Base-by-base conservation (phyloP, 2,888 invertebrate genomes). In the Clistopyga incitator region DNA sequence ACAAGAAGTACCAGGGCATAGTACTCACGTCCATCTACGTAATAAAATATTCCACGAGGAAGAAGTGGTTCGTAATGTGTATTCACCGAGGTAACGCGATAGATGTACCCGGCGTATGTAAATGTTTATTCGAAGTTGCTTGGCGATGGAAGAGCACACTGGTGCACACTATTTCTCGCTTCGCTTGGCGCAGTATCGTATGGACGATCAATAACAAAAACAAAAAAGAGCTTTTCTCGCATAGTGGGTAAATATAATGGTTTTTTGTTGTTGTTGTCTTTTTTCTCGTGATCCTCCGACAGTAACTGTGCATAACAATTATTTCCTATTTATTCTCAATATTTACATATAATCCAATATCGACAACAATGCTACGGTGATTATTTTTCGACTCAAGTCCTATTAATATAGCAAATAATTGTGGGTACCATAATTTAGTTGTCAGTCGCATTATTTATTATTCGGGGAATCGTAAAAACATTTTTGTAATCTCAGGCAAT, bases 41-140 rank as follows among this genome's bases (percentile, higher is more conserved):
- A 61, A 18, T 61, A 61, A 61, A 61, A 61, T 61, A 38, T 61
- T 61, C 34, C n/a, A 34, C 18, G 34, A 6, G 61, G 38, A 61
- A 61, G 34, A 34, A 38, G 34, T 10, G 61, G 10, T 38, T 61
- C 38, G 23, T 67, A 47, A 29, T 13, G 67, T 45, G 25, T 29
- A 38, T 38, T 38, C 54, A 4, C 38, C 8, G 18, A n/a, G 61
- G n/a, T 34, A 61, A 61, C 61, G 59, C 25, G 59, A 59, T 59
- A 29, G 59, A 59, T 59, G 61, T 38, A 38, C n/a, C 10, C 15
- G 18, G 61, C 34, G 38, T 61, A 61, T 61, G 61, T 61, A 61
- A 61, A 61, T 38, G 61, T 61, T 61, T 61, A 61, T 61, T 34
- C 64, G 38, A 38, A 38, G 64, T 38, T 38, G 64, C 64, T 20